Percentiles rank a stretch among this genome's conserved stretches.
Conservation (phyloP, 2,797 vertebrate genomes). For the Sparus aurata region DNA sequence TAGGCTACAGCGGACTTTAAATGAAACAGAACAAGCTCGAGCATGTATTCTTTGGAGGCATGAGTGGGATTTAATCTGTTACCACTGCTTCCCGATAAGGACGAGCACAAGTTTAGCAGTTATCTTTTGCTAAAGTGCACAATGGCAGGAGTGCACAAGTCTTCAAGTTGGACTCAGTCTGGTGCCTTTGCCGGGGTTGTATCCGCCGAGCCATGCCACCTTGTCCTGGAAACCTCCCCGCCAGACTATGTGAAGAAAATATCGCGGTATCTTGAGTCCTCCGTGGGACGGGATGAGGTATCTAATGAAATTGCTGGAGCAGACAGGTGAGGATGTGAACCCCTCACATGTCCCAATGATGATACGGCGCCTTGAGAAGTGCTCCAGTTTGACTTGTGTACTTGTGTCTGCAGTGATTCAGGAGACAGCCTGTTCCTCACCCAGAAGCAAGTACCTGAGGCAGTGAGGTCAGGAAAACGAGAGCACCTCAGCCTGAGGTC, state of each 20-base stretch:
- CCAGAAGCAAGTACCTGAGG: conserved; percentile 61
- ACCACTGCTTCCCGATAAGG: no score
- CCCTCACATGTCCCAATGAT: background rate
- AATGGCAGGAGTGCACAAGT: conserved; percentile 16
- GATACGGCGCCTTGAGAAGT: background rate
- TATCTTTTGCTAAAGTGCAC: background rate
- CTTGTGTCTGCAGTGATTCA: conserved; percentile 77
- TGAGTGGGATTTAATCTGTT: background rate
- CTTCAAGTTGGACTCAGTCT: background rate
- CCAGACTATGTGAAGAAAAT: conserved; percentile 31
- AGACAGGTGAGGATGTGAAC: conserved; percentile 52
- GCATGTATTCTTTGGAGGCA: background rate
- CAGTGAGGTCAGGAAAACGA: conserved; percentile 28
- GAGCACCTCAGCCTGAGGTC: fast-evolving
- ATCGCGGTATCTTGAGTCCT: conserved; percentile 22
- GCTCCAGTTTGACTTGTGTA: background rate
- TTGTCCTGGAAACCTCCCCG: conserved; percentile 5
- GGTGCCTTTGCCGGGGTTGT: background rate
- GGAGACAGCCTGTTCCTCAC: conserved; percentile 82
- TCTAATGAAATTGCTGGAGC: background rate
- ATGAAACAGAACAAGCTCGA: fast-evolving
- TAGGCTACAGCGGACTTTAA: background rate
- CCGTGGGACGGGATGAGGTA: background rate
- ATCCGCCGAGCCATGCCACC: fast-evolving
- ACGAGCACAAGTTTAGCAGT: fast-evolving